phyloP scores from a whole-genome alignment of 2,113 vertebrate species.

The Thunnus maccoyii region DNA sequence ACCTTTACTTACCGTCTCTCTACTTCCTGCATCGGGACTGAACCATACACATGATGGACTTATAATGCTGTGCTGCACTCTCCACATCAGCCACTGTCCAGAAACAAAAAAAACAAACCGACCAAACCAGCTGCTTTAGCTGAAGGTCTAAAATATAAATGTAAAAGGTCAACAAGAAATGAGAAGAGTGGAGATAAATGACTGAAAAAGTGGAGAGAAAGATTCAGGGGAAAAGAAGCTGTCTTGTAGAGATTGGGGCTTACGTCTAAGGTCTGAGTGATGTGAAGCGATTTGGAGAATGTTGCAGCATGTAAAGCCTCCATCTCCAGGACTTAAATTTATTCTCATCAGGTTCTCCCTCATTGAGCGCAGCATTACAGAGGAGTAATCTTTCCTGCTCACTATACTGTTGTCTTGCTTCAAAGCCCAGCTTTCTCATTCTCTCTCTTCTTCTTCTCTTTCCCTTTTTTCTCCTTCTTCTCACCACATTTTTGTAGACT shows the following conservation, averaged over 20 bases:
- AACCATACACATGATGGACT: too few species aligned
- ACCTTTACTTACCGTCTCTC: too few species aligned
- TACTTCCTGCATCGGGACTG: too few species aligned
- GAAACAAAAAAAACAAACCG: too few species aligned
- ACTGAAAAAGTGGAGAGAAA: neutral
- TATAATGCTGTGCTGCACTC: too few species aligned
- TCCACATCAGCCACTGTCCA: too few species aligned
- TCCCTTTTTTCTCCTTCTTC: neutral
- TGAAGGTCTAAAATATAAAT: neutral
- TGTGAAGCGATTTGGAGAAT: constrained; percentile 64
- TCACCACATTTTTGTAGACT: too few species aligned
- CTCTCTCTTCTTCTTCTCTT: neutral
- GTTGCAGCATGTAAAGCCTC: constrained; percentile 52
- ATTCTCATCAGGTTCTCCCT: constrained; percentile 57
- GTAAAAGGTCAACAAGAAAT: neutral
- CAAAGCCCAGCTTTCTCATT: neutral
- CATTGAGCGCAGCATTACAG: constrained; percentile 62
- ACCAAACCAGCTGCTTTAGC: neutral
- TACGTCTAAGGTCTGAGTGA: constrained; percentile 52
- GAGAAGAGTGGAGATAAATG: neutral
- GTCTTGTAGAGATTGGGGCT: neutral
- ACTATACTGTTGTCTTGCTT: constrained; percentile 1
- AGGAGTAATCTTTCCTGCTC: constrained; percentile 50
- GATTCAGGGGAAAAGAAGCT: neutral
- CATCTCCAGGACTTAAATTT: constrained; percentile 58